Base-by-base conservation (phyloP, 2,113 vertebrate genomes). In the Delphinus delphis region DNA sequence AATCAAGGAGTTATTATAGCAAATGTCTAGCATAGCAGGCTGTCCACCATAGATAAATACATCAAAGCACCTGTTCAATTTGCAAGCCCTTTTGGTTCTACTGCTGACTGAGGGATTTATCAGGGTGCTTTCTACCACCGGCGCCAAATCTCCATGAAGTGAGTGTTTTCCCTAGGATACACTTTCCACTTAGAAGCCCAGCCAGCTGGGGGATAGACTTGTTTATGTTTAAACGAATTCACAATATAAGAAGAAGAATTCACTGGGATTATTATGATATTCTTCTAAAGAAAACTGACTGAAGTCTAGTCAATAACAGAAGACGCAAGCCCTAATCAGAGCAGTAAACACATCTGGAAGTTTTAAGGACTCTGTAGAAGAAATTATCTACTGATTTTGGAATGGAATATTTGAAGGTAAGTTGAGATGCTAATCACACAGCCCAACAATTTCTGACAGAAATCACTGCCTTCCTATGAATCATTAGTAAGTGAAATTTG, bases 341-440 rank as follows among this genome's bases (percentile, higher is more conserved):
- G 31, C 55, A 33, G 26, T 84, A 65, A 90, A 87, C 81, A 96
- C 63, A 93, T 74, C 65, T 93, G 81, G 76, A 80, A 84, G 47
- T 84, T 93, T 88, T 93, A 81, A 62, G 71, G 21, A 33, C 41
- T 60, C 88, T 85, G 31, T 36, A 62, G 81, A 71, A 92, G 53
- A 96, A 97, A 93, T 83, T 70, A 94, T 41, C 33, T 28, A 38
- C 62, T 81, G 58, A 73, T 87, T 88, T 96, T 36, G 58, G 36
- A 83, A 81, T 11, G 5, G 60, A 81, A 50, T 53, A 94, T 68
- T 90, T 87, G 88, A 96, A 96, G 47, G 68, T 95, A 91, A 93
- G 20, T 92, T 85, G 65, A 88, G 31, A 90, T 83, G 79, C 44
- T 84, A 70, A 96, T 94, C 53, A 68, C 63, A 84, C 5, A 71